These are phyloP conservation scores for Heliconius eleuchia DNA, from an alignment of 1,140 invertebrate species.

Conservation along the genomic window DNA sequence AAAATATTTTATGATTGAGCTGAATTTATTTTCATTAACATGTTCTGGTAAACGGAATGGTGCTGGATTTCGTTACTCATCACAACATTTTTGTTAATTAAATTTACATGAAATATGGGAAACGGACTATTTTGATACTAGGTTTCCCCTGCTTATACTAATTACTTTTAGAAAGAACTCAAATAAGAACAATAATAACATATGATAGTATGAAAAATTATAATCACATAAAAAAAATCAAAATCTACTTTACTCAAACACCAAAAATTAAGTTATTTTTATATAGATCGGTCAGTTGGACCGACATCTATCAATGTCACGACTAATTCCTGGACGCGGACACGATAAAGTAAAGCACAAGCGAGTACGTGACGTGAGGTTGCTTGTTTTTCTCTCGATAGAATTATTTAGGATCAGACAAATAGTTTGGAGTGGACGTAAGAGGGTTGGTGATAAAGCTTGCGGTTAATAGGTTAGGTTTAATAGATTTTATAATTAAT, in stretches of 20 bases:
- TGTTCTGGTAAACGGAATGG: too few species aligned
- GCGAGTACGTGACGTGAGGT: slow-evolving; percentile 51
- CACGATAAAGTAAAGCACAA: slow-evolving; percentile 56
- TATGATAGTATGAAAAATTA: not conserved
- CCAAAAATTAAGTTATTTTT: too few species aligned
- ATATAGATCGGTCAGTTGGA: slow-evolving; percentile 34
- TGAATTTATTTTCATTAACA: too few species aligned
- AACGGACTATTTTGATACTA: too few species aligned
- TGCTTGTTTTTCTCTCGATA: slow-evolving; percentile 52
- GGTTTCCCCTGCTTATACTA: too few species aligned
- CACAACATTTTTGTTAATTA: too few species aligned
- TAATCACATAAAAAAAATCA: not conserved
- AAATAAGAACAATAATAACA: too few species aligned
- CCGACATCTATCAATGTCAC: slow-evolving; percentile 64
- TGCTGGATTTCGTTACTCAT: too few species aligned
- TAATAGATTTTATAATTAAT: slow-evolving; percentile 8
- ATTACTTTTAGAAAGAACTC: too few species aligned
- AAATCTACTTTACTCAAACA: not conserved
- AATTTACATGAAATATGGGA: too few species aligned
- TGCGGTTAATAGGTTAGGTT: slow-evolving; percentile 46
- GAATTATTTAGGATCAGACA: slow-evolving; percentile 61
- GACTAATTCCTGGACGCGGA: slow-evolving; percentile 61
- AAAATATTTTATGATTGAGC: too few species aligned
- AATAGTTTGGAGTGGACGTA: slow-evolving; percentile 63
- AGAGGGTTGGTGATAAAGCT: slow-evolving; percentile 57